Evolutionary conservation across 2,113 vertebrate species (phyloP), one percentile per base, ranked within the genome.

Genomic region (Orientallactaga bullata): DNA sequence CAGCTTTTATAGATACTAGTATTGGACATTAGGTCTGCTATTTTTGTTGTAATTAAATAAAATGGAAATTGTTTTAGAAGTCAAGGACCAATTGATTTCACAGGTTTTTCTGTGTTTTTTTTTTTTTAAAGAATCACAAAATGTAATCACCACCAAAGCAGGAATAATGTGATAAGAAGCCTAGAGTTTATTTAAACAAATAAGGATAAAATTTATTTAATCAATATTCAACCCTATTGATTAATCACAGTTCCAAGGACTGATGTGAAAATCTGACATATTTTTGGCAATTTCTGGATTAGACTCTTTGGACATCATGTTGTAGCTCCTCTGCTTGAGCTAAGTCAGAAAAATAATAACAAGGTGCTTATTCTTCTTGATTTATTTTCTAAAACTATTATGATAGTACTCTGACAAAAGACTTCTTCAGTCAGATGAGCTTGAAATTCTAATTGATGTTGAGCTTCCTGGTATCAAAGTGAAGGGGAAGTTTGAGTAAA

Each of bases 21-120:
- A n/a, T n/a, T 39, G 8, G 30, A 76, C 30, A 11, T 77, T 85
- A 51, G 58, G 79, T 84, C 87, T 82, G 42, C n/a, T 30, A 32
- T 61, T 77, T 93, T 73, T 37, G 2, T 39, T 47, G 2, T 83
- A 88, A 72, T 92, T 21, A 76, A 85, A 23, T 76, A 20, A 83
- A 90, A 69, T 88, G n/a, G 15, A 15, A 84, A 71, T 87, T 11
- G 0, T 86, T 88, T 94, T 88, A 78, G 47, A 93, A 85, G 32
- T 68, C 3, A 35, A 61, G 10, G 3, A 10, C 86, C 23, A 76
- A 71, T 30, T 72, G 71, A 80, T 86, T 71, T 51, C 4, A 26
- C 12, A 78, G 28, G 4, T 32, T 26, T 68, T 35, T 55, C 21
- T 47, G 6, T 65, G 5, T 47, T 47, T 47, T 47, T 47, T 47